Evolutionary conservation across 2,888 invertebrate genomes (phyloP).

Genomic region (Lysandra bellargus): DNA sequence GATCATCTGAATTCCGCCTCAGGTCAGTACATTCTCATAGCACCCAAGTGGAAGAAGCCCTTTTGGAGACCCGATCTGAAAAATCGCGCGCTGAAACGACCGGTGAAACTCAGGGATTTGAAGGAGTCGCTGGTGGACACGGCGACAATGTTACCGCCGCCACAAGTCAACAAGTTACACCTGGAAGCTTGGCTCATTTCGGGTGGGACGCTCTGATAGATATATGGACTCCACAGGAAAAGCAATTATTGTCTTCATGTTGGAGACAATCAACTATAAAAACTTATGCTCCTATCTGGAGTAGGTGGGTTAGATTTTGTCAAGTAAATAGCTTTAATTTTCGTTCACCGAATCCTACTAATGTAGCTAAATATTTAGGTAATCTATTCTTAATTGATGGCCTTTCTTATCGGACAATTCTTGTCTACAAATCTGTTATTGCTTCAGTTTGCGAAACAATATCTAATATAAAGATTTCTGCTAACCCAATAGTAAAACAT

Average conservation of each 20-base stretch:
- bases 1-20: constrained; percentile 32
- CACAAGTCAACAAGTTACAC: constrained; percentile 35
- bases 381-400: neutral
- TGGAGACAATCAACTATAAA: no score
- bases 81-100: constrained; percentile 29
- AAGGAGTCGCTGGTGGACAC: constrained; percentile 26
- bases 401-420: constrained; percentile 40
- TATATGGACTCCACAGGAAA: no score
- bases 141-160: constrained; percentile 32
- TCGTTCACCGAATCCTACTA: constrained; percentile 20
- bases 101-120: constrained; percentile 30
- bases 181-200: no score
- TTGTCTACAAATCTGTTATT: constrained; percentile 42
- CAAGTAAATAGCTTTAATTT: constrained; percentile 28
- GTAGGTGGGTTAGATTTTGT: no score
- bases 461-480: constrained; percentile 34
- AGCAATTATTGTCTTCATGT: no score
- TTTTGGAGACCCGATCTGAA: constrained; percentile 36
- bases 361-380: no score
- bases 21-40: constrained; percentile 35
- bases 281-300: no score
- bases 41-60: constrained; percentile 36
- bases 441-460: constrained; percentile 38
- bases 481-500: constrained; percentile 36
- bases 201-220: no score